Evolutionary conservation across 2,888 invertebrate species (phyloP).

Genomic region (Gari tellinella): DNA sequence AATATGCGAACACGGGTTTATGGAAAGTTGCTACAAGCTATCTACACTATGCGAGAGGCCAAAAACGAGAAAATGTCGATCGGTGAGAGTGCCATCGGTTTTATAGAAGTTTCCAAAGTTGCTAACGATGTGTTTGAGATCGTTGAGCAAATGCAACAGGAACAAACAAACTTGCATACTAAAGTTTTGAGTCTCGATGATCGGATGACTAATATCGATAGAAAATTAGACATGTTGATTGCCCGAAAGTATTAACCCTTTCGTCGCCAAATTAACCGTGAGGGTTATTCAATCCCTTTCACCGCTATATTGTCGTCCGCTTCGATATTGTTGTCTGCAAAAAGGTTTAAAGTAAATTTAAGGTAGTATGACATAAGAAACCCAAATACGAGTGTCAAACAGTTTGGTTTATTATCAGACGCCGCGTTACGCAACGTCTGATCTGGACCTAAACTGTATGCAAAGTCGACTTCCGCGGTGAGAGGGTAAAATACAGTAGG

Average conservation of each 20-base stretch:
- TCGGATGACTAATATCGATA: constrained; percentile 61
- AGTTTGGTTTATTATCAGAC: no score
- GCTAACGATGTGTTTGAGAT: constrained; percentile 68
- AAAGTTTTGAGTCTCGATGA: constrained; percentile 65
- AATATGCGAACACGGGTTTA: constrained; percentile 58
- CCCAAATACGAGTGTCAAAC: no score
- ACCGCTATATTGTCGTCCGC: no score
- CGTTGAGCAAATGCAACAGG: constrained; percentile 64
- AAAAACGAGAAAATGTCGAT: constrained; percentile 70
- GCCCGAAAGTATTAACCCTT: not conserved
- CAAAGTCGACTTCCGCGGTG: no score
- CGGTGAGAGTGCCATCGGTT: constrained; percentile 72
- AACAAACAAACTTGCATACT: constrained; percentile 62
- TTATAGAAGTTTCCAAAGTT: constrained; percentile 70
- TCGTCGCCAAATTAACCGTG: no score
- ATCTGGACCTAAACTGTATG: no score
- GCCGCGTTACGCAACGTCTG: no score
- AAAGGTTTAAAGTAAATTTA: no score
- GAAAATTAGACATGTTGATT: constrained; percentile 63
- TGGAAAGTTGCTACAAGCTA: constrained; percentile 71
- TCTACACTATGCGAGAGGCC: constrained; percentile 71
- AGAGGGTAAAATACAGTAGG: no score
- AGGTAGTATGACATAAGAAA: no score
- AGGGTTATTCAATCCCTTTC: no score
- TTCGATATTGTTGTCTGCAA: no score